Percentiles rank a stretch among this genome's conserved stretches.
phyloP scores from a whole-genome alignment of 2,888 invertebrate species.

The Leptopilina drosophilae region DNA sequence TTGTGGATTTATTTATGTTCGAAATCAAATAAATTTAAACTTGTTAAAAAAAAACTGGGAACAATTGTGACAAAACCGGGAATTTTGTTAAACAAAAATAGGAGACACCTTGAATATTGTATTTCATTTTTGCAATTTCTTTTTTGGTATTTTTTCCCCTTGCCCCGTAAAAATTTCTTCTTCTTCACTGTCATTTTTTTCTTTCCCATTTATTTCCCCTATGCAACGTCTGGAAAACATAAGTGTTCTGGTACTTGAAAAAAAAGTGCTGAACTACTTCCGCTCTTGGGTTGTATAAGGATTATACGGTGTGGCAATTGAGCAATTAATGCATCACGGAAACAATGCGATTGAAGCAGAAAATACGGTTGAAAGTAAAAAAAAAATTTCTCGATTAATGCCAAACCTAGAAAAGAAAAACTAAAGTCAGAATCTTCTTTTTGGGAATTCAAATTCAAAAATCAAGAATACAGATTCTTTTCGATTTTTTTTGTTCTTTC shows the following conservation, averaged over 20 bases:
- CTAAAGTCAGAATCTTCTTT: constrained; percentile 1
- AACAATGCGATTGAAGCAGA: constrained; percentile 68
- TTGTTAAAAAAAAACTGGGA: too few species aligned
- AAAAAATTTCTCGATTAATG: constrained; percentile 51
- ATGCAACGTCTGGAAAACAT: constrained; percentile 30
- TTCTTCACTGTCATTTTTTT: constrained; percentile 23
- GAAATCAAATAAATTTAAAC: too few species aligned
- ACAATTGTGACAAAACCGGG: too few species aligned
- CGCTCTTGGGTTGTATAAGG: constrained; percentile 53
- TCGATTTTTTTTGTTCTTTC: neutral
- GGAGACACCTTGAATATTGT: too few species aligned
- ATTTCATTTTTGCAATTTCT: neutral
- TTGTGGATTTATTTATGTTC: too few species aligned
- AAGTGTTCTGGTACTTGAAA: constrained; percentile 28
- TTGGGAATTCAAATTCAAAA: too few species aligned
- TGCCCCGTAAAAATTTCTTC: neutral
- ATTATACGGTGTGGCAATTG: constrained; percentile 70
- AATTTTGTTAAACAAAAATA: too few species aligned
- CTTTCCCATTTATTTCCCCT: constrained; percentile 24
- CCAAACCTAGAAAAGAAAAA: neutral
- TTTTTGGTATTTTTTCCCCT: neutral
- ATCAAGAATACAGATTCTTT: too few species aligned
- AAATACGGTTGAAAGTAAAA: constrained; percentile 60
- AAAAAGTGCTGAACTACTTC: constrained; percentile 39
- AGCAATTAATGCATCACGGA: constrained; percentile 74